Percentiles rank a stretch among this genome's conserved stretches.
Conservation (phyloP, 2,888 invertebrate species). For the Hyppa rectilinea region DNA sequence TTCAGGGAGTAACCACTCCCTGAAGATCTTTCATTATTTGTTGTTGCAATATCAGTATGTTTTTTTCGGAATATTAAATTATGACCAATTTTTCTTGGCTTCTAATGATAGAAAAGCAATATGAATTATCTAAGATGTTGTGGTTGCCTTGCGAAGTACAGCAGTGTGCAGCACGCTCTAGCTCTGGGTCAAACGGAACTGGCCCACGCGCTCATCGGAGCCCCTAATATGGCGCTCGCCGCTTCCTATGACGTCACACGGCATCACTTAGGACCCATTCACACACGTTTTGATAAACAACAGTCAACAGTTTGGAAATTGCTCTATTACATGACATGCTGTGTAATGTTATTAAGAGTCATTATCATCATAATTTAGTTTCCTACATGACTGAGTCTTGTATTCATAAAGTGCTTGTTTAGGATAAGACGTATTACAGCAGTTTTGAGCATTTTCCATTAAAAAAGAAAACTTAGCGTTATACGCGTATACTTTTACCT, state of each 20-base stretch:
- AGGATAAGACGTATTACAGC: neutral
- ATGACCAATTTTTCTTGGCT: neutral
- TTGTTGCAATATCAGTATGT: neutral
- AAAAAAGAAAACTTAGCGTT: neutral
- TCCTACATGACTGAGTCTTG: neutral
- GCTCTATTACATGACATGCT: constrained; percentile 40
- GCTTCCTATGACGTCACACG: constrained; percentile 67
- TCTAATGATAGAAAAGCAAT: neutral
- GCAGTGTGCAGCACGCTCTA: constrained; percentile 48
- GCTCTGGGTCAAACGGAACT: constrained; percentile 68
- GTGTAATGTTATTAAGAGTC: constrained; percentile 21
- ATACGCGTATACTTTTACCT: neutral
- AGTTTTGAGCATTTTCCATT: neutral
- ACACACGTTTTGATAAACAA: constrained; percentile 37
- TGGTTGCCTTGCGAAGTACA: neutral
- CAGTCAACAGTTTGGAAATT: constrained; percentile 41
- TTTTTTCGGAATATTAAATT: neutral
- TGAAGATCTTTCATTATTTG: neutral
- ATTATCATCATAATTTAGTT: constrained; percentile 19
- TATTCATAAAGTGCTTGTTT: neutral
- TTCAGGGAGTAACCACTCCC: no score
- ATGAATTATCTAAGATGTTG: neutral
- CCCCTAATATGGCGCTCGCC: constrained; percentile 66
- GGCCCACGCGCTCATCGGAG: constrained; percentile 70
- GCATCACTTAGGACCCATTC: constrained; percentile 53